These are phyloP conservation scores for Dolichotis patagonum DNA, from an alignment of 2,113 vertebrate species.

Conservation along the genomic window DNA sequence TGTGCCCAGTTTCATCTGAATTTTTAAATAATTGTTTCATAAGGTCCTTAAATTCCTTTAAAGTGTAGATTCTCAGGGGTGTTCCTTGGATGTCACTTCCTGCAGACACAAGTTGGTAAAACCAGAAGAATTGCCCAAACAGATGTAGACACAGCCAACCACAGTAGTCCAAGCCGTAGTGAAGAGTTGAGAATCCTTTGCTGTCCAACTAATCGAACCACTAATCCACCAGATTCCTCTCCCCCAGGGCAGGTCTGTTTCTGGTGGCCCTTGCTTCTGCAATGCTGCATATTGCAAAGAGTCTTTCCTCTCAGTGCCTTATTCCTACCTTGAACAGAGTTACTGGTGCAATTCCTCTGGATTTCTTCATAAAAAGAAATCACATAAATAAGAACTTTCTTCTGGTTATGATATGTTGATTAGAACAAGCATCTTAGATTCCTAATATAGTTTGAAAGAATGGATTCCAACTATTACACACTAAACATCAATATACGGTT, in stretches of 20 bases:
- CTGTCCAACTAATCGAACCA: neutral
- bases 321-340: neutral
- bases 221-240: neutral
- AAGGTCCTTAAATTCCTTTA: neutral
- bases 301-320: neutral
- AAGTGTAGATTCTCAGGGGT: neutral
- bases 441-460: slow-evolving; percentile 4
- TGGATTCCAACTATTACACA: slow-evolving; percentile 27
- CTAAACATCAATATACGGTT: slow-evolving; percentile 29
- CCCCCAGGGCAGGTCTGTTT: neutral
- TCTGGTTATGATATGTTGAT: neutral
- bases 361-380: slow-evolving; percentile 25
- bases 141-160: neutral
- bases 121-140: neutral
- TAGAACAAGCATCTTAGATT: slow-evolving; percentile 23
- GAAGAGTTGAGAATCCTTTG: neutral
- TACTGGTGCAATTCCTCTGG: neutral
- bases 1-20: neutral
- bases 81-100: neutral
- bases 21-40: neutral
- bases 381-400: slow-evolving; percentile 17
- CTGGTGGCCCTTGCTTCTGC: neutral
- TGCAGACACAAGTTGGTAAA: neutral
- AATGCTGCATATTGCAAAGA: neutral
- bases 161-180: neutral